Conservation (phyloP, 2,888 invertebrate genomes). For the Cepaea hortensis region DNA sequence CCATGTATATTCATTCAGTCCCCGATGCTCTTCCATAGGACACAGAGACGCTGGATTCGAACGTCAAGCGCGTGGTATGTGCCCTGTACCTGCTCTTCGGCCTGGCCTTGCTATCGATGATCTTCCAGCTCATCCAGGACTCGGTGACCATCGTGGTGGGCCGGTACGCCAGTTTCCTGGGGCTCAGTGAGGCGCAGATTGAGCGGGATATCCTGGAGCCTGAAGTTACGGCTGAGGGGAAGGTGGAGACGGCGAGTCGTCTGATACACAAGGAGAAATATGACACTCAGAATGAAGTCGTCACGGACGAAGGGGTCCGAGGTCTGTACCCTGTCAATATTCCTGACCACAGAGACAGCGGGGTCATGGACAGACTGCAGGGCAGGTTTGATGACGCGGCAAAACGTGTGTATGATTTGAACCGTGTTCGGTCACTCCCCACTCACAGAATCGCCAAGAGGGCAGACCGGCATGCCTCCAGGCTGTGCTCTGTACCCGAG, state of each 20-base stretch:
- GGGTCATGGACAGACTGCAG: no score
- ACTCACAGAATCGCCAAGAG: neutral
- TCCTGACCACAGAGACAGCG: no score
- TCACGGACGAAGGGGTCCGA: neutral
- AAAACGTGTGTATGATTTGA: no score
- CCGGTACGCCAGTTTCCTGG: conserved; percentile 42
- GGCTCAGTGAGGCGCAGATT: conserved; percentile 41
- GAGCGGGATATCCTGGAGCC: conserved; percentile 27
- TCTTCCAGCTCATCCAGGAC: conserved; percentile 77
- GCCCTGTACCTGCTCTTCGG: conserved; percentile 76
- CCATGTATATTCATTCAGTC: no score
- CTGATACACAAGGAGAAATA: neutral
- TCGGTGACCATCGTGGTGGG: conserved; percentile 16
- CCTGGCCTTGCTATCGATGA: conserved; percentile 77
- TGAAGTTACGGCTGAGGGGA: neutral
- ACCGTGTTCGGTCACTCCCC: neutral
- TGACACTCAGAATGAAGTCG: no score
- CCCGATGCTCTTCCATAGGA: neutral
- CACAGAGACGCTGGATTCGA: conserved; percentile 55
- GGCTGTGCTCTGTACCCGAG: neutral
- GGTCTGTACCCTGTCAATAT: neutral
- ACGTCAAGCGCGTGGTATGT: conserved; percentile 72
- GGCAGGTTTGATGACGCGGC: neutral
- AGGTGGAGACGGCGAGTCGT: neutral
- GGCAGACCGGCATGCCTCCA: neutral